These are phyloP conservation scores for Drosophila niveifrons DNA, from an alignment of 2,888 invertebrate species.

Conservation along the genomic window DNA sequence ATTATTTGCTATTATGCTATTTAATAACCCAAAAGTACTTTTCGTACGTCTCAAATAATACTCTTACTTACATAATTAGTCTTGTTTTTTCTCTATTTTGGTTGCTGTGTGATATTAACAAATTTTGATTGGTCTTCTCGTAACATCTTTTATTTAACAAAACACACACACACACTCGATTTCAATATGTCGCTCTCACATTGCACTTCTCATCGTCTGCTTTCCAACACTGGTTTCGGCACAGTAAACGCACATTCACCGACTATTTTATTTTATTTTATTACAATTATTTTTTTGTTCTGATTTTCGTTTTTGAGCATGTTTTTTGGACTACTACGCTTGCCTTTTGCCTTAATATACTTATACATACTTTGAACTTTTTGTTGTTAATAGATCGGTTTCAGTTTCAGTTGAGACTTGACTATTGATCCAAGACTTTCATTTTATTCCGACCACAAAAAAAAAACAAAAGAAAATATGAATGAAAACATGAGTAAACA, in stretches of 20 bases:
- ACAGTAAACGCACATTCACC: slow-evolving; percentile 31
- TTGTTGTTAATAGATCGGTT: slow-evolving; percentile 49
- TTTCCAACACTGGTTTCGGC: slow-evolving; percentile 64
- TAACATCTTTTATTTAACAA: slow-evolving; percentile 22
- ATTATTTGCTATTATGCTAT: slow-evolving; percentile 14
- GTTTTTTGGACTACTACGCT: slow-evolving; percentile 71
- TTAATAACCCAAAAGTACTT: slow-evolving; percentile 31
- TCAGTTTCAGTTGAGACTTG: slow-evolving; percentile 47
- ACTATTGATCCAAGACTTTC: slow-evolving; percentile 34
- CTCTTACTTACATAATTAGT: slow-evolving; percentile 11
- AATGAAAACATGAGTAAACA: slow-evolving; percentile 19
- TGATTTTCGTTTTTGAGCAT: slow-evolving; percentile 59
- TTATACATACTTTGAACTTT: slow-evolving; percentile 38
- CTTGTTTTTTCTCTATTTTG: slow-evolving; percentile 8
- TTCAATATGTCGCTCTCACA: slow-evolving; percentile 29
- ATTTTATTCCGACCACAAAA: slow-evolving; percentile 16
- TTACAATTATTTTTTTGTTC: slow-evolving; percentile 15
- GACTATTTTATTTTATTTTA: slow-evolving; percentile 11
- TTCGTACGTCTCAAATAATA: slow-evolving; percentile 17
- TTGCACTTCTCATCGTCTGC: slow-evolving; percentile 41
- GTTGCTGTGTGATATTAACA: slow-evolving; percentile 47
- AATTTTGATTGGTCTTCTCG: slow-evolving; percentile 23
- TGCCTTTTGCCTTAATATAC: slow-evolving; percentile 49
- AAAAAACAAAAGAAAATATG: neutral
- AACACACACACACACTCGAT: slow-evolving; percentile 4